Evolutionary conservation across 2,888 invertebrate species (phyloP), one percentile per base, ranked within the genome.

Genomic region (Melanotus villosus): DNA sequence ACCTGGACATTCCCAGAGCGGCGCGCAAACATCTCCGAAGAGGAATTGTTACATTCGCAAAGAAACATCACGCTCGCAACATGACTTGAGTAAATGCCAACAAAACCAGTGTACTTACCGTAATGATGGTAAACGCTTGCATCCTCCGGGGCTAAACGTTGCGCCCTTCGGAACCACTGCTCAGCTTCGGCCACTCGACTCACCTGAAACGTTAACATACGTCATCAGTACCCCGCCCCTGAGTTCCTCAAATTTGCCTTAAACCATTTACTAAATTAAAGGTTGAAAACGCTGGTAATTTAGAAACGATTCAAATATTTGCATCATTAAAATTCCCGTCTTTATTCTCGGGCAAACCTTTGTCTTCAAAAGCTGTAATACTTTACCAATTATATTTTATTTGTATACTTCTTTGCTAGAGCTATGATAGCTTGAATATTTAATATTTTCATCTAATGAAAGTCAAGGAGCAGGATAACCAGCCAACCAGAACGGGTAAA

Each of bases 41-140:
- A 77, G 77, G 73, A 75, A 77, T 76, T 72, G 75, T 71, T 62
- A 69, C 70, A 68, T 67, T 62, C 69, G 68, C 57, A 68, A 73
- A 73, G 75, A 75, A 75, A 71, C 45, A 34, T 65, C 64, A 64
- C 68, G 54, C 26, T 56, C 45, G 30, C 34, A 63, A 26, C 26
- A 26, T 26, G 4, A 26, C 56, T 63, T 38, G 57, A 32, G 45
- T 41, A 52, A 52, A 54, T 59, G 14, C 36, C 14, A 14, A 30
- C 26, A 43, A 43, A 14, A 14, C 7, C 43, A 1, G 18, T 23
- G 12, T 57, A 84, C 89, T 88, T 85, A 93, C 97, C 97, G 84
- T 95, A 96, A 85, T 96, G 95, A 85, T 96, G 94, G 84, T 94
- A 91, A 54, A 96, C 93, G 77, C 92, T 90, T 12, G 94, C 91